phyloP scores from a whole-genome alignment of 1,140 invertebrate genomes.

The Frieseomelitta varia region DNA sequence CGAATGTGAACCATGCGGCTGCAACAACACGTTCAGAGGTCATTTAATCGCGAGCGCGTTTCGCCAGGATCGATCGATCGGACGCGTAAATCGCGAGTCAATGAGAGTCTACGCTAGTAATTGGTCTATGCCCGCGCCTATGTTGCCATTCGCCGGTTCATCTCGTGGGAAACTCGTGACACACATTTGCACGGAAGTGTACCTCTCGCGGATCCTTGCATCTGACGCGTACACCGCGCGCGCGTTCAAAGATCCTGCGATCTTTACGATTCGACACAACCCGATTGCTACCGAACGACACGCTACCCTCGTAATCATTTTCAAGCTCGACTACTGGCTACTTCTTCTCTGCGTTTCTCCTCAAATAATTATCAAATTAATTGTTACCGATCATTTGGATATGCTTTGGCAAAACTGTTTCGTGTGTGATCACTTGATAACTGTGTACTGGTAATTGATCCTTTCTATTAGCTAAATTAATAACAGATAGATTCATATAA shows the following conservation, averaged over 20 bases:
- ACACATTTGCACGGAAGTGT: slow-evolving; percentile 74
- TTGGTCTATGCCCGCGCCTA: slow-evolving; percentile 68
- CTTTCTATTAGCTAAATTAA: no score
- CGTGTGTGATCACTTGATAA: neutral
- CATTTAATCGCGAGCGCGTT: slow-evolving; percentile 17
- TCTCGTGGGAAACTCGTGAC: slow-evolving; percentile 76
- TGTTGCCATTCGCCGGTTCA: slow-evolving; percentile 65
- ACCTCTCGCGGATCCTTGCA: slow-evolving; percentile 51
- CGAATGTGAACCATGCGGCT: neutral
- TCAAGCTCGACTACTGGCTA: neutral
- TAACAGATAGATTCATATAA: no score
- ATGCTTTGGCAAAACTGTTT: neutral
- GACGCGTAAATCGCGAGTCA: slow-evolving; percentile 59
- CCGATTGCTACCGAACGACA: neutral
- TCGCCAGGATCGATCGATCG: slow-evolving; percentile 37
- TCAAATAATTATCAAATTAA: neutral
- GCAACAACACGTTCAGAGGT: no score
- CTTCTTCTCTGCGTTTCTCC: neutral
- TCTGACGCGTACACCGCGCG: slow-evolving; percentile 41
- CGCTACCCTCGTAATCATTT: neutral
- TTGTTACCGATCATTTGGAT: neutral
- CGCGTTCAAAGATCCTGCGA: slow-evolving; percentile 37
- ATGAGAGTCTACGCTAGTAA: slow-evolving; percentile 56
- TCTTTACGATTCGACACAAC: neutral
- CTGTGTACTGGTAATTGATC: neutral